phyloP scores from a whole-genome alignment of 2,888 invertebrate genomes.

The Eupithecia insigniata region DNA sequence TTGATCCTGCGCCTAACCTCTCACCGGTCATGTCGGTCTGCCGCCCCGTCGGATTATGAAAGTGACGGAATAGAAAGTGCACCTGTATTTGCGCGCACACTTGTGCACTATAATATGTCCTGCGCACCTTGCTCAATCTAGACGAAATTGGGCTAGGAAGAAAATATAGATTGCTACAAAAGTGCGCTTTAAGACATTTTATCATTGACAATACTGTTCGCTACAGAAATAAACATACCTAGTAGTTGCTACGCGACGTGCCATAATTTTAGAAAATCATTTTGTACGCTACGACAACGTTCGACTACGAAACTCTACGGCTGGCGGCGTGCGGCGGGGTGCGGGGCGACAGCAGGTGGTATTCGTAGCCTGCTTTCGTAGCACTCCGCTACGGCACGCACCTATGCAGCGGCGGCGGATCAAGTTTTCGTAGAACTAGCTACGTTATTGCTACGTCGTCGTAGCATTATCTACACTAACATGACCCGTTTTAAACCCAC shows the following conservation, averaged over 20 bases:
- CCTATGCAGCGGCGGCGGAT: neutral
- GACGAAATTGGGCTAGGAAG: too few species aligned
- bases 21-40: too few species aligned
- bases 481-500: neutral
- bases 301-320: too few species aligned
- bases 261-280: neutral
- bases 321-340: too few species aligned
- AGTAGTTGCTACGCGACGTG: slow-evolving; percentile 1
- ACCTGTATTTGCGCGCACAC: too few species aligned
- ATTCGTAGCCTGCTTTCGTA: neutral
- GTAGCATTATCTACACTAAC: neutral
- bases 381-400: neutral
- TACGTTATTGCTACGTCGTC: neutral
- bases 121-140: too few species aligned
- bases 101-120: too few species aligned
- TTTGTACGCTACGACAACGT: neutral
- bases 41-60: too few species aligned
- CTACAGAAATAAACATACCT: neutral
- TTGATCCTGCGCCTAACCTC: too few species aligned
- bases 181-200: neutral
- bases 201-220: neutral
- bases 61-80: too few species aligned
- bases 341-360: neutral
- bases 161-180: neutral
- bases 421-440: neutral